These are phyloP conservation scores for Sebastes minor DNA, from an alignment of 2,797 vertebrate species.

Conservation along the genomic window DNA sequence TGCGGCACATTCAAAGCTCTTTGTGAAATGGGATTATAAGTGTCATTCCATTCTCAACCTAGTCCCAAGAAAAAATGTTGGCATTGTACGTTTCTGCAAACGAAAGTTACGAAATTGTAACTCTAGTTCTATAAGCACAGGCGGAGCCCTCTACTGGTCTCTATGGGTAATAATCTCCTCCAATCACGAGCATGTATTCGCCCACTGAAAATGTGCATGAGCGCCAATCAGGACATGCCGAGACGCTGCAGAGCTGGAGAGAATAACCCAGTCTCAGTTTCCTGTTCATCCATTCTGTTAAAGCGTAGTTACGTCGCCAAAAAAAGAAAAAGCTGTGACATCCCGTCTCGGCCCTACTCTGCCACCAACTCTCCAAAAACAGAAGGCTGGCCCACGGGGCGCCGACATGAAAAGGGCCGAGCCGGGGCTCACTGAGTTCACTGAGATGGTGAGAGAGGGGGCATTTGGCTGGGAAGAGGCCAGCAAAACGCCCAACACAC, in stretches of 20 bases:
- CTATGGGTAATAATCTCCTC: too few species aligned
- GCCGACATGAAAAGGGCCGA: neutral
- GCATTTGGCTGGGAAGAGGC: neutral
- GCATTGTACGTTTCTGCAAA: neutral
- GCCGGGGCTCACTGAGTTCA: neutral
- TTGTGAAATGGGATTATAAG: conserved; percentile 24
- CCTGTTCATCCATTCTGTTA: too few species aligned
- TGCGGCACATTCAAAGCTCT: conserved; percentile 1
- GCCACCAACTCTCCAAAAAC: neutral
- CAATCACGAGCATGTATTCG: too few species aligned
- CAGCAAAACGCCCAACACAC: neutral
- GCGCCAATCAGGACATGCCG: too few species aligned
- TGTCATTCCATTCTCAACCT: neutral
- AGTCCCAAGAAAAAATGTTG: neutral
- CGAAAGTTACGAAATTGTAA: too few species aligned
- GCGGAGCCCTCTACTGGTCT: too few species aligned
- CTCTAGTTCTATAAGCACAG: too few species aligned
- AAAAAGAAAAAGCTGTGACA: neutral
- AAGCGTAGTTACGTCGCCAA: too few species aligned
- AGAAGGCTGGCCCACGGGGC: neutral
- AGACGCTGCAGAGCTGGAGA: too few species aligned
- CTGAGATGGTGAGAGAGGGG: neutral
- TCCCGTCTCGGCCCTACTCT: neutral
- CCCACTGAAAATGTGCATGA: too few species aligned
- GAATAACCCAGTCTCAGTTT: too few species aligned